Conservation (phyloP, 2,888 invertebrate genomes). For the Doris montereyensis region DNA sequence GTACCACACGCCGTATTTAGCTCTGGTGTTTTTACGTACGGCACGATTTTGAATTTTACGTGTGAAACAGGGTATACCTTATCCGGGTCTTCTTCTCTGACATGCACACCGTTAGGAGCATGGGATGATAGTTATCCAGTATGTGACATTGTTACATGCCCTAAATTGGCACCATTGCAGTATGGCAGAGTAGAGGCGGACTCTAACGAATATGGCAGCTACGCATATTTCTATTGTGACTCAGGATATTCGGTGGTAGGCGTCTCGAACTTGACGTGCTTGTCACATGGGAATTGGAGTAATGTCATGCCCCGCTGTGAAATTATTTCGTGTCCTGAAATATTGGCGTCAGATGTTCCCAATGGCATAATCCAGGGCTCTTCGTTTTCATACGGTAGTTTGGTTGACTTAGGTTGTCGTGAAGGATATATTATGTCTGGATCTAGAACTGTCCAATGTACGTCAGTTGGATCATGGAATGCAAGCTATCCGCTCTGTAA, state of each 20-base stretch:
- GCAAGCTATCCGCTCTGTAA: too few relatives aligned
- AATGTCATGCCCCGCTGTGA: slow-evolving; percentile 53
- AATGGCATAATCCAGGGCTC: too few relatives aligned
- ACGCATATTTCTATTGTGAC: slow-evolving; percentile 27
- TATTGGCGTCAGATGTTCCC: too few relatives aligned
- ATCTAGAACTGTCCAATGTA: too few relatives aligned
- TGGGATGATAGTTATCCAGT: slow-evolving; percentile 59
- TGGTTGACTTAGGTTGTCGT: too few relatives aligned
- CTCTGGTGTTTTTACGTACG: slow-evolving; percentile 41
- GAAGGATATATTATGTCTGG: too few relatives aligned
- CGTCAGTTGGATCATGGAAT: too few relatives aligned
- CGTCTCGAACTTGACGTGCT: not conserved
- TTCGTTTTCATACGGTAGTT: too few relatives aligned
- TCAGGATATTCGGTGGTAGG: slow-evolving; percentile 24
- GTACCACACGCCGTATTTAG: slow-evolving; percentile 20
- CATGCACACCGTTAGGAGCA: slow-evolving; percentile 57
- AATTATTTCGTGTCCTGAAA: too few relatives aligned
- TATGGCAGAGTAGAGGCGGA: not conserved
- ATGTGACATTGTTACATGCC: slow-evolving; percentile 51
- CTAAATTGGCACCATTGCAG: not conserved
- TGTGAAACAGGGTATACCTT: slow-evolving; percentile 60
- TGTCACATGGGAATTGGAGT: slow-evolving; percentile 85
- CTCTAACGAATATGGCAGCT: slow-evolving; percentile 30
- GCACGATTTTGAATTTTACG: slow-evolving; percentile 36
- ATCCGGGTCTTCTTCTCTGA: slow-evolving; percentile 48